phyloP scores from a whole-genome alignment of 2,113 vertebrate species.

The Panthera uncia region DNA sequence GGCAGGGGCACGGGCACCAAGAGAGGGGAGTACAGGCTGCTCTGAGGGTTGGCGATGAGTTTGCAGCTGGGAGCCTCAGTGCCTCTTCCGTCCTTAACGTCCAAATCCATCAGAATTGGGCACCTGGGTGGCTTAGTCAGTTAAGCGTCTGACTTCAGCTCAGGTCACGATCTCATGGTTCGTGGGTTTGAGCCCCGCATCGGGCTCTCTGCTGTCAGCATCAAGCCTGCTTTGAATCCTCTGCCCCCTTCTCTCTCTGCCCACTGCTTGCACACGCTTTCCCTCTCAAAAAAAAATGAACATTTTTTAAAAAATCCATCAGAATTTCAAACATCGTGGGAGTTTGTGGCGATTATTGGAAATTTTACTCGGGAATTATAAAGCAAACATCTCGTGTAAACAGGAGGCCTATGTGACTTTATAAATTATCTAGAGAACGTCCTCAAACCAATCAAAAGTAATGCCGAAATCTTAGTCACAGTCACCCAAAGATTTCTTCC shows the following conservation, averaged over 20 bases:
- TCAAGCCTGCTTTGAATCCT: too few species aligned
- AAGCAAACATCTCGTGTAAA: neutral
- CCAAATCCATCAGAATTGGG: neutral
- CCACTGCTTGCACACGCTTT: too few species aligned
- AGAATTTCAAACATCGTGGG: neutral
- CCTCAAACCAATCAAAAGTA: neutral
- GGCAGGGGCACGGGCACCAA: rapidly evolving
- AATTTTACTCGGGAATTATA: neutral
- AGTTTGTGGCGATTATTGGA: neutral
- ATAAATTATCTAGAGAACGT: neutral
- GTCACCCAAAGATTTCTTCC: neutral
- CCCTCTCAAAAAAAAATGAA: too few species aligned
- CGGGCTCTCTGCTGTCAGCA: too few species aligned
- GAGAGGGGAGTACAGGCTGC: neutral
- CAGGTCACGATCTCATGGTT: too few species aligned
- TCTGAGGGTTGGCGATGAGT: neutral
- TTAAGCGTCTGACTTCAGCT: too few species aligned
- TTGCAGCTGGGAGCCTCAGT: neutral
- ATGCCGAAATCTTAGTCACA: neutral
- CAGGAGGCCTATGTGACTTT: neutral
- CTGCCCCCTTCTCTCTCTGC: too few species aligned
- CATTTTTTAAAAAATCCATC: neutral
- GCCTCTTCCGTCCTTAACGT: neutral
- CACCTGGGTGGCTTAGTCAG: too few species aligned
- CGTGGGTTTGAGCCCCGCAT: too few species aligned